phyloP scores from a whole-genome alignment of 2,797 vertebrate species.

The Sarcophilus harrisii region DNA sequence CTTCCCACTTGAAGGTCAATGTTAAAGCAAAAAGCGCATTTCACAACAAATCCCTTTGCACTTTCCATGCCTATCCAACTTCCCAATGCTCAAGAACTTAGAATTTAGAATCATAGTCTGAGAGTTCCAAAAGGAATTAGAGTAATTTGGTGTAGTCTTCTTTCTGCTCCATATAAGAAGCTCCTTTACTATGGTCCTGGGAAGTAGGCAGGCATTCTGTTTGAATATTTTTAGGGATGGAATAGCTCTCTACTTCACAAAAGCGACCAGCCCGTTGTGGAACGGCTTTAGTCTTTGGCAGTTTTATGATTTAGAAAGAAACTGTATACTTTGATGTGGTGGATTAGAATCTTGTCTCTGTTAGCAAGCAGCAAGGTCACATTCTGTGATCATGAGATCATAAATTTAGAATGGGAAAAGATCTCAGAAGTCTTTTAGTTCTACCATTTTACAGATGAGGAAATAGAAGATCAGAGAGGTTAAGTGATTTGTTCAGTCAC shows the following conservation, averaged over 20 bases:
- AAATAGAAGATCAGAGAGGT: neutral
- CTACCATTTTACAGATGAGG: neutral
- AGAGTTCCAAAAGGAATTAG: neutral
- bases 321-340: neutral
- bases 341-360: neutral
- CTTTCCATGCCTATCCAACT: neutral
- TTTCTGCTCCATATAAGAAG: neutral
- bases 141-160: neutral
- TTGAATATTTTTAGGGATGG: neutral
- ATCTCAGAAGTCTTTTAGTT: neutral
- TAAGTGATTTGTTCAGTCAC: neutral
- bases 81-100: slow-evolving; percentile 17
- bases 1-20: slow-evolving; percentile 56
- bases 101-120: neutral
- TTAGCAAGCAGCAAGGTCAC: neutral
- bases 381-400: neutral
- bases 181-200: neutral
- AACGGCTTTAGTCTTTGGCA: neutral
- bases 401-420: neutral
- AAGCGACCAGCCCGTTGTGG: neutral
- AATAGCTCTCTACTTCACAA: neutral
- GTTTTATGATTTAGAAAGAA: neutral
- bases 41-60: neutral
- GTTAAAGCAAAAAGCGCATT: slow-evolving; percentile 44
- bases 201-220: neutral